Evolutionary conservation across 2,888 invertebrate species (phyloP).

Genomic region (Lithophane leautieri): DNA sequence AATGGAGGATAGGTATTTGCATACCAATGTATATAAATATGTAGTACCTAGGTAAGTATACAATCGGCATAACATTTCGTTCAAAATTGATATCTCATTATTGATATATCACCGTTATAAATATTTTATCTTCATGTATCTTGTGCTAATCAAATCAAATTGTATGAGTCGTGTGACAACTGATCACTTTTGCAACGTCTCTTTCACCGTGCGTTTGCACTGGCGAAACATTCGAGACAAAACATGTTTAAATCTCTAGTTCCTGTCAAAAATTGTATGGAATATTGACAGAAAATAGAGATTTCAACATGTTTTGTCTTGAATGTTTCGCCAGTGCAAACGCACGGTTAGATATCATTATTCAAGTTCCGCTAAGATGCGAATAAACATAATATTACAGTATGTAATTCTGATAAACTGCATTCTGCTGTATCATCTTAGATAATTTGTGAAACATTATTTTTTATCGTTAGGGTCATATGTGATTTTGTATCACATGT

Average conservation of each 20-base stretch:
- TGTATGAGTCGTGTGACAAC: slow-evolving; percentile 11
- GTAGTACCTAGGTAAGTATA: background rate
- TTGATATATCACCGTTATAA: background rate
- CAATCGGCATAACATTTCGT: background rate
- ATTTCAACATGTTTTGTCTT: too few relatives aligned
- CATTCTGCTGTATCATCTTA: slow-evolving; percentile 27
- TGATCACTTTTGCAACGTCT: background rate
- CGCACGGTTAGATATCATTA: slow-evolving; percentile 22
- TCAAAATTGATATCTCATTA: background rate
- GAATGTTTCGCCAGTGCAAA: too few relatives aligned
- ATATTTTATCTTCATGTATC: background rate
- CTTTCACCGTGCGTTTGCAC: too few relatives aligned
- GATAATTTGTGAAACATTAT: slow-evolving; percentile 28
- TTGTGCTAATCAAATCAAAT: slow-evolving; percentile 14
- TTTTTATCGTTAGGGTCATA: background rate
- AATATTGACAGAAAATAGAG: too few relatives aligned
- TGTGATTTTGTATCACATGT: slow-evolving; percentile 12
- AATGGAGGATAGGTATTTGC: too few relatives aligned
- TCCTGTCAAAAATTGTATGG: too few relatives aligned
- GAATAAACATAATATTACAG: slow-evolving; percentile 12
- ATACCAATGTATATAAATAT: background rate
- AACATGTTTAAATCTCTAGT: too few relatives aligned
- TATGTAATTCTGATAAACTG: slow-evolving; percentile 6
- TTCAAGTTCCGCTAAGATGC: background rate
- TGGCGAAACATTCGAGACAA: too few relatives aligned